phyloP scores from a whole-genome alignment of 2,113 vertebrate genomes.

The Pithys albifrons region DNA sequence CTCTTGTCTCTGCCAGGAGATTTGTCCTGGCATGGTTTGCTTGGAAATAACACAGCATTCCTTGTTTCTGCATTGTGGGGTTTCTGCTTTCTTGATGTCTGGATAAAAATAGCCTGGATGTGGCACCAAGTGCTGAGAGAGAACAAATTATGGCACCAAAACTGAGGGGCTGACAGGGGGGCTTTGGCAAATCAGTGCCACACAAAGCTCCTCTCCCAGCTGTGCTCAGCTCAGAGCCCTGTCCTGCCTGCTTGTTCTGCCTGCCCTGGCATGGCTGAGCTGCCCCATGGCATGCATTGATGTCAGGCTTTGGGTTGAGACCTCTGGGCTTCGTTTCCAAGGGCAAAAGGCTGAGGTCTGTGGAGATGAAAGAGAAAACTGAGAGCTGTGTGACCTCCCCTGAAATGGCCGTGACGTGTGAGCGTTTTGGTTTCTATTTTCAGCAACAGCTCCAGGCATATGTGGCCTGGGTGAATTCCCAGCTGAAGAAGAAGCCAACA shows the following conservation, averaged over 20 bases:
- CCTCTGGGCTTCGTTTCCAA: background rate
- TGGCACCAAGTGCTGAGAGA: background rate
- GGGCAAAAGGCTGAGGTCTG: background rate
- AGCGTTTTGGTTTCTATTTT: background rate
- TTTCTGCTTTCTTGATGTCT: background rate
- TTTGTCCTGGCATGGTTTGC: background rate
- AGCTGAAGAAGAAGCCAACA: slow-evolving; percentile 88
- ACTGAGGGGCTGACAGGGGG: background rate
- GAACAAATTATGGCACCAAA: background rate
- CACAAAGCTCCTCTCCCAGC: background rate
- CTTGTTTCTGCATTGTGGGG: background rate
- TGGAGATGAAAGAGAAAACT: background rate
- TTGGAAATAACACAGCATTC: background rate
- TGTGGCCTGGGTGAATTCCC: slow-evolving; percentile 95
- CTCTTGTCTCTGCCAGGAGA: background rate
- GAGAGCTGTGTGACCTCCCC: background rate
- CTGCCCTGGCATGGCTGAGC: background rate
- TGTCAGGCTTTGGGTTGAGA: background rate
- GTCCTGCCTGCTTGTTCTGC: background rate
- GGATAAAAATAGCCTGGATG: background rate
- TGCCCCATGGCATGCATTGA: background rate
- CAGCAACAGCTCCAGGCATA: slow-evolving; percentile 95
- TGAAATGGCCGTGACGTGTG: background rate
- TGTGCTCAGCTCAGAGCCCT: background rate
- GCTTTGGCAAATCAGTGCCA: background rate